Evolutionary conservation across 2,797 vertebrate species (phyloP), one percentile per base, ranked within the genome.

Genomic region (Enteromius trimaculatus): DNA sequence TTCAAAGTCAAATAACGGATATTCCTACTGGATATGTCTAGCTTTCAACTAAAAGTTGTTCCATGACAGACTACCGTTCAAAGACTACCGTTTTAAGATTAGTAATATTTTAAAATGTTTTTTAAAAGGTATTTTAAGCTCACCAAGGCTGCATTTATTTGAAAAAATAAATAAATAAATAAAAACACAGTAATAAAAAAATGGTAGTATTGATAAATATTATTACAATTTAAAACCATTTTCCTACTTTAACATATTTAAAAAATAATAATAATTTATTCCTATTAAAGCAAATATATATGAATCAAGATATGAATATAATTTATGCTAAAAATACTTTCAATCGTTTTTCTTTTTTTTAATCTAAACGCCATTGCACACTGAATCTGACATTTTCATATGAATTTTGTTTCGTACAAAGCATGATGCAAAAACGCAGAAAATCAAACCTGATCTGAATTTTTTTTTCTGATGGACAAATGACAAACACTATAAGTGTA

Each of bases 1-100:
- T 62, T 64, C 76, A 44, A 47, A 77, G 76, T 64, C 26, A 77
- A 64, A 77, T 64, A 64, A 77, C 19, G 70, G 42, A 13, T 72
- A 60, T 49, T 64, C 69, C 17, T 13, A 64, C 10, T 26, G 19
- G 55, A 65, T 19, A 7, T 62, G 3, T 62, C 21, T 17, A 26
- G 34, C n/a, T 60, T 76, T 60, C 23, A 77, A 17, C n/a, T 4
- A 26, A 5, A 11, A 19, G 42, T 13, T n/a, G 9, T n/a, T 68
- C 31, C 16, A 17, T 34, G 62, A 34, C 62, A 34, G 29, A 19
- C 62, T 64, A 17, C 16, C 29, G 5, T 64, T 64, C 62, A 31
- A 39, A n/a, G 34, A n/a, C n/a, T n/a, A n/a, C n/a, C n/a, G n/a
- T n/a, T 39, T 39, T 68, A 34, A 19, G 10, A 19, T 39, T 39